Evolutionary conservation across 92 coral and sea anemone genomes (phyloP), one percentile per base, ranked within the genome.

Genomic region (Parazoanthus atlanticus): DNA sequence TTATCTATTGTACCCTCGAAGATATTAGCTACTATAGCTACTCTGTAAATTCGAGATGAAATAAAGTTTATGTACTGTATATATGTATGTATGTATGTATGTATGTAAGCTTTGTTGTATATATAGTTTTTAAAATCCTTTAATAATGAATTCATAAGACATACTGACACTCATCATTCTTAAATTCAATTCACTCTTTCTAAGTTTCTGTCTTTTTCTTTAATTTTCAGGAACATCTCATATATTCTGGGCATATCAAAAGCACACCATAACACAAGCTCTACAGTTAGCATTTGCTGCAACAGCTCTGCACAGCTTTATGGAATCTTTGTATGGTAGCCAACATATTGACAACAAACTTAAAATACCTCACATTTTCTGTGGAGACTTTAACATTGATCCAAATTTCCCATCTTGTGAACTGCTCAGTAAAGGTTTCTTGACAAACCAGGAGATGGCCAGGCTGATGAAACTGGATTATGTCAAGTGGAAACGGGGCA

Each of bases 221-320:
- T 74, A 31, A 49, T 84, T 84, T 43, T 47, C 88, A 41, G 91
- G 91, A 28, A 84, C 91, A 84, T 61, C 86, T 19, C 88, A 89
- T 67, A 78, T 78, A 16, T 78, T 78, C 81, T 78, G 81, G 81
- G 81, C 81, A 11, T 78, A 46, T 26, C 81, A 78, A 32, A 78
- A 78, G 31, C 81, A 78, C 43, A 78, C 81, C 5, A 34, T 46
- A 23, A 78, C 81, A 3, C 81, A 78, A 46, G 33, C 81, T 15
- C 64, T 78, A 32, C 81, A 78, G 30, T 25, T 78, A 30, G 58
- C 81, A 78, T 58, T 78, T n/a, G 32, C 65, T 23, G 41, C 81
- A 41, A 77, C 43, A 77, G 81, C 81, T 41, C 81, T 77, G 81
- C 61, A 77, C 30, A 46, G 3, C 30, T 77, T 77, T 77, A 77